Conservation (phyloP, 2,113 vertebrate genomes). For the Phalacrocorax brasilianus region DNA sequence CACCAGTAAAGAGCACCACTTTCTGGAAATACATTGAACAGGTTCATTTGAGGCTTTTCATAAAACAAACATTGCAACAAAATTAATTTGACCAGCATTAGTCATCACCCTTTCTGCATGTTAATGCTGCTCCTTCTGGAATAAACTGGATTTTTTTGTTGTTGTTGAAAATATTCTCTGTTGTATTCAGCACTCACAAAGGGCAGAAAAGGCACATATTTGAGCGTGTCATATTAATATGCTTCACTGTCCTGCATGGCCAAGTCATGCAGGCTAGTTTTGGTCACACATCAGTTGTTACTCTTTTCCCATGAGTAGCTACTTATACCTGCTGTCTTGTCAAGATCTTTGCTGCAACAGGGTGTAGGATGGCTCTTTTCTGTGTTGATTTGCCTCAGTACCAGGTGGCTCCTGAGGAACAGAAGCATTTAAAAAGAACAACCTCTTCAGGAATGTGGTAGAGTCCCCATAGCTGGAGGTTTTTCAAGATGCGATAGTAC, state of each 20-base stretch:
- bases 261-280: constrained; percentile 2
- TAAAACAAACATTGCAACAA: constrained; percentile 41
- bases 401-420: not conserved
- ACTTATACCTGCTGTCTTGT: not conserved
- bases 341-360: not conserved
- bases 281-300: constrained; percentile 15
- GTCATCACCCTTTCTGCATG: constrained; percentile 20
- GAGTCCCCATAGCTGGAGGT: not conserved
- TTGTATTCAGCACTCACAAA: not conserved
- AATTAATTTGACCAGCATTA: constrained; percentile 62
- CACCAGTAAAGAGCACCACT: not conserved
- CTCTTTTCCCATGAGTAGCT: not conserved
- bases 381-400: not conserved
- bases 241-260: not conserved
- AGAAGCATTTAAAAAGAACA: not conserved
- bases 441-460: not conserved
- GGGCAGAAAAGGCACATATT: not conserved
- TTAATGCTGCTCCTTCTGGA: not conserved
- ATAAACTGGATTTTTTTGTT: not conserved
- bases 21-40: constrained; percentile 21
- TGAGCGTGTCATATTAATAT: not conserved
- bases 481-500: not conserved
- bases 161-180: not conserved
- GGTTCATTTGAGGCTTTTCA: constrained; percentile 27
- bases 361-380: not conserved